Base-by-base conservation (phyloP, 35 echinoderm and acorn worm species). In the Apostichopus parvimensis region DNA sequence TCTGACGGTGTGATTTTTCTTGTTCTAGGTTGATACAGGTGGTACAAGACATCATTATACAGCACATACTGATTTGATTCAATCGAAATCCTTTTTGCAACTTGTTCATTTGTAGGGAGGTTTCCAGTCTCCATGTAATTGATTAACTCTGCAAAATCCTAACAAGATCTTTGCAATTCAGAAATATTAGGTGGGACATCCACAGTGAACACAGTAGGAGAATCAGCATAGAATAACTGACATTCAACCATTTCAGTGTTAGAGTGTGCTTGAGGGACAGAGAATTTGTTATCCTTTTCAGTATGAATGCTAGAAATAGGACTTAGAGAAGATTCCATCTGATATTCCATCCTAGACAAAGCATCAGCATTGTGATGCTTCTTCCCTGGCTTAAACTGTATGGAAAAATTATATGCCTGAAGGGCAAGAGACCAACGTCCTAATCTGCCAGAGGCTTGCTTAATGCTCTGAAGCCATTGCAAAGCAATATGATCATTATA, bases 401-500 rank as follows among this genome's bases (percentile, higher is more conserved):
- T 72, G 7, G 89, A 23, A 82, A 94, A 94, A 90, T 89, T 34
- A 76, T 90, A 93, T 1, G 15, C 92, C 34, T 89, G 84, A 56
- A 93, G 72, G 18, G 72, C 11, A 18, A 93, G 22, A 6, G 93
- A 90, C 87, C 93, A 93, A 57, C 93, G 87, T 0, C 87, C 86
- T 77, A 94, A 86, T 84, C 93, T 57, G 5, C 93, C 93, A 15
- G 84, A 73, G 2, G 73, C 5, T 8, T 93, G 6, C 57, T 93
- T 86, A 79, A 93, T 93, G 60, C 57, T 57, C 0, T 88, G 86
- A 6, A 93, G 57, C 92, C 85, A 89, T 82, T 89, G 70, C 56
- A 93, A 73, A 18, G 92, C 85, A 60, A 88, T 83, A 89, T 88
- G 75, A 87, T 92, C 91, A 54, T 64, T 86, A 18, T 92, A 58